Evolutionary conservation across 2,113 vertebrate species (phyloP), one percentile per base, ranked within the genome.

Genomic region (Bufo bufo): DNA sequence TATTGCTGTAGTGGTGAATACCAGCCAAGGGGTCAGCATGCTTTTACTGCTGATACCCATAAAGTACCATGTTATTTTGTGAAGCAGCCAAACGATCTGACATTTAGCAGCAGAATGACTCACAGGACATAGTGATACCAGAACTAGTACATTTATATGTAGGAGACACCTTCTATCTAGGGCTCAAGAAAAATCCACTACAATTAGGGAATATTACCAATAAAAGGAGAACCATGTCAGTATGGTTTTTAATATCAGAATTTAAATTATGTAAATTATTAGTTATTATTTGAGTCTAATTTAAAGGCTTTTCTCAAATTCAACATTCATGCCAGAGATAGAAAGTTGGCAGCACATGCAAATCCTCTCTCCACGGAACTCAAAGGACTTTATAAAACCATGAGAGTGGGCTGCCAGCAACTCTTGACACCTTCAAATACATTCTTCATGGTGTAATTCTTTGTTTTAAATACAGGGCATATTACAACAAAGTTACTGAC

Each of bases 11-110:
- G 58, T 63, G 33, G 71, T 65, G 66, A 43, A 83, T 43, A 84
- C 80, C 87, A 83, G 69, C 69, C 14, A 6, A 33, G 87, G 58
- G 72, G 58, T 52, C 87, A 88, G 71, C 59, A 10, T 54, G 58
- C 79, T 77, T 49, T 58, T n/a, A 83, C 20, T 47, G 23, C 81
- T 84, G 72, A 89, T 87, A 87, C 77, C 85, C 61, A 87, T 84
- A 88, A 88, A 77, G 59, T 82, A 66, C 82, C 45, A 72, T 83
- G 81, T 79, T 89, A 84, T 84, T 89, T 89, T 88, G 86, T 75
- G 49, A 49, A 14, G 14, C 81, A 56, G 87, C 87, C 87, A 89
- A 89, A 84, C 45, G 50, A 45, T 54, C 17, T 84, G 77, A 89
- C 63, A 20, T 19, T 19, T 61, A 82, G 71, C 8, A 63, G 20